A percentile compares a stretch with the other conserved stretches of the same genome.
Evolutionary conservation across 2,888 invertebrate genomes (phyloP).

Genomic region (Tromatobia lineatoria): DNA sequence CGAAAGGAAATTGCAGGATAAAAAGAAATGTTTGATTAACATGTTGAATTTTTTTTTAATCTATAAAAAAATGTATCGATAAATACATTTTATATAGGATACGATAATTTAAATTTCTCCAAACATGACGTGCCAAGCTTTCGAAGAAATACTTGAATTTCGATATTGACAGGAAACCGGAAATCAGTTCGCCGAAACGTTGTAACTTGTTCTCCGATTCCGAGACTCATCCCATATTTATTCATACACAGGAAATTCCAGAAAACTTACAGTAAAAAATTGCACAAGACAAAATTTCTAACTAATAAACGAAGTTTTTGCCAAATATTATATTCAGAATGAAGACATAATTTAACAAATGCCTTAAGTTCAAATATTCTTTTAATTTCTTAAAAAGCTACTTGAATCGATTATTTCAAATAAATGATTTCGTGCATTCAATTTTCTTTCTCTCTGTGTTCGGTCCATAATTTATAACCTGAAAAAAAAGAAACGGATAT

Average conservation of each 20-base stretch:
- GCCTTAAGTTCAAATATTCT: not conserved
- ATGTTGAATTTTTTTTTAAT: no score
- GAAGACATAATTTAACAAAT: no score
- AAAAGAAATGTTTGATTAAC: not conserved
- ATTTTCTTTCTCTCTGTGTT: no score
- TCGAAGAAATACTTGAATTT: not conserved
- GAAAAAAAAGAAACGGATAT: not conserved
- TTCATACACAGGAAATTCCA: not conserved
- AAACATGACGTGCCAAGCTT: not conserved
- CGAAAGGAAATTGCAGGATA: not conserved
- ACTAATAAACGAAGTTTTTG: not conserved
- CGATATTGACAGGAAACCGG: not conserved
- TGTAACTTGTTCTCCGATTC: not conserved
- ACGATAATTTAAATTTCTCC: not conserved
- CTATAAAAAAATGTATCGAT: not conserved
- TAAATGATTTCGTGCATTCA: no score
- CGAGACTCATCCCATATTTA: not conserved
- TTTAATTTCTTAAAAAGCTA: not conserved
- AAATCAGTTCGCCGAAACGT: slow-evolving; percentile 6
- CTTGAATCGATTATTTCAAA: no score
- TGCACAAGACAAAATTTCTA: not conserved
- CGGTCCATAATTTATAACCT: not conserved
- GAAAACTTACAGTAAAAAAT: not conserved
- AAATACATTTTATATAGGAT: not conserved
- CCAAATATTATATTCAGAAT: not conserved